phyloP scores from a whole-genome alignment of 2,888 invertebrate species.

The Diadegma fenestrale region DNA sequence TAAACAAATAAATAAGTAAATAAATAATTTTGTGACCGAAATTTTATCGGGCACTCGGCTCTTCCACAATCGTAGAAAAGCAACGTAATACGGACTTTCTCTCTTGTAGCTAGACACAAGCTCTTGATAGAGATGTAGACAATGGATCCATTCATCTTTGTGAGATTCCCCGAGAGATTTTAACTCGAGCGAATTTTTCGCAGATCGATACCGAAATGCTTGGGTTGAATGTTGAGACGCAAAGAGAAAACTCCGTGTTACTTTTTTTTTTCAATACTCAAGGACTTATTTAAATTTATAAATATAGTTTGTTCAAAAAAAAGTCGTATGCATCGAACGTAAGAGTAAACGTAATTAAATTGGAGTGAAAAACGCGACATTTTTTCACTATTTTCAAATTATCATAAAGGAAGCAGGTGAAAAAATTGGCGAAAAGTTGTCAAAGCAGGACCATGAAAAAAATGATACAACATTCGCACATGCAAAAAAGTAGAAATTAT shows the following conservation, averaged over 20 bases:
- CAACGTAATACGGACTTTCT: neutral
- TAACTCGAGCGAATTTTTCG: neutral
- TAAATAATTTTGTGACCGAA: neutral
- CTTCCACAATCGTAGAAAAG: neutral
- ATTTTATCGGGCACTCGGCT: neutral
- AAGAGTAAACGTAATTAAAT: neutral
- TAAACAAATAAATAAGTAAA: neutral
- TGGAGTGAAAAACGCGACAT: neutral
- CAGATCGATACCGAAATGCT: neutral
- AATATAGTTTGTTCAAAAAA: neutral
- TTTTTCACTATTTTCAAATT: neutral
- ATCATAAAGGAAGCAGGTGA: neutral
- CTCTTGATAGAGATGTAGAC: neutral
- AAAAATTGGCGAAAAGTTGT: neutral
- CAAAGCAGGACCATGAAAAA: neutral
- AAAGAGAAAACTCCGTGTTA: neutral
- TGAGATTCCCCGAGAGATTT: neutral
- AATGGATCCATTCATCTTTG: constrained; percentile 1
- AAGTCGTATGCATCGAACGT: neutral
- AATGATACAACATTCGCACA: neutral
- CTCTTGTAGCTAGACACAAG: neutral
- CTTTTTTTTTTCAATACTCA: neutral
- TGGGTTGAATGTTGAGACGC: neutral
- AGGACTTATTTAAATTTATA: neutral
- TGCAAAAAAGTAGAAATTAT: neutral